Evolutionary conservation across 2,888 invertebrate genomes (phyloP).

Genomic region (Trachelus iudaicus): DNA sequence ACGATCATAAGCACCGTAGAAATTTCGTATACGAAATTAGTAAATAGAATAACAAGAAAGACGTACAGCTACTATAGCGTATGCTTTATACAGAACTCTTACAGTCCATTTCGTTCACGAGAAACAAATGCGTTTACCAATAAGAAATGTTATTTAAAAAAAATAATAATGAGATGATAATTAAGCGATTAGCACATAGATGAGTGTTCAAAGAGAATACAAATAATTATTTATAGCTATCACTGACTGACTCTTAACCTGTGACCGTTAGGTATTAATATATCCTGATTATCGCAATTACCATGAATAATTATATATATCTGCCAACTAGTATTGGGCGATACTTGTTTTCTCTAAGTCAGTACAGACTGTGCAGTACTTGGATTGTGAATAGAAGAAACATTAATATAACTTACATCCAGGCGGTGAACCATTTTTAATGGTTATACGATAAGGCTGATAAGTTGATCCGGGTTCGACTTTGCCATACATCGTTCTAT

Average conservation of each 20-base stretch:
- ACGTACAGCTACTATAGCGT: not conserved
- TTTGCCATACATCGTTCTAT: slow-evolving; percentile 92
- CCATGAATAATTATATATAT: not conserved
- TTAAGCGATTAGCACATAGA: not conserved
- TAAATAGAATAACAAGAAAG: not conserved
- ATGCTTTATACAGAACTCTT: not conserved
- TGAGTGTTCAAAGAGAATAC: not conserved
- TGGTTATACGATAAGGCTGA: slow-evolving; percentile 86
- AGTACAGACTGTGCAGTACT: not conserved
- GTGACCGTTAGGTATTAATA: not conserved
- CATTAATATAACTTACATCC: slow-evolving; percentile 79
- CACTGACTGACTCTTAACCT: not conserved
- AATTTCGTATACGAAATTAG: not conserved
- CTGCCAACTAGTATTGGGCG: not conserved
- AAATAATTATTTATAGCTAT: not conserved
- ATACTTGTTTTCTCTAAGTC: not conserved
- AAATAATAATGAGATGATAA: not conserved
- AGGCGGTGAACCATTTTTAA: slow-evolving; percentile 85
- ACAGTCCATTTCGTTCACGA: not conserved
- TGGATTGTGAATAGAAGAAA: slow-evolving; percentile 13
- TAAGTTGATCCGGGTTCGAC: slow-evolving; percentile 81
- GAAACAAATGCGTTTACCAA: not conserved
- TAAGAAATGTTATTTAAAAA: not conserved
- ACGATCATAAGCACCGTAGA: not conserved
- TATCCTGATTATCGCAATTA: not conserved